These are phyloP conservation scores for Alosa alosa DNA, from an alignment of 2,113 vertebrate genomes.

Conservation along the genomic window DNA sequence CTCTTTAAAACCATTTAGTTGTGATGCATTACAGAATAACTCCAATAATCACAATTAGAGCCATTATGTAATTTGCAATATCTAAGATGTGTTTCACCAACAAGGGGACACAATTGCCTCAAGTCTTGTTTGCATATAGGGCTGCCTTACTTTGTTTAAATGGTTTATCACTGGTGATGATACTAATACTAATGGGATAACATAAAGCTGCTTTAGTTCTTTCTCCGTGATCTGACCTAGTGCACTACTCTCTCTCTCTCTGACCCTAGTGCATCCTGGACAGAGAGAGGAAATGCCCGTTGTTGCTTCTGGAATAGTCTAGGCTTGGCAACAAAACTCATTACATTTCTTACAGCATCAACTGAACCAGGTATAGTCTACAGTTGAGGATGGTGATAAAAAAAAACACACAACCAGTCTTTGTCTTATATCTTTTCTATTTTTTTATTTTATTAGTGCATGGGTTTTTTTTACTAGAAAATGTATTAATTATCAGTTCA, in stretches of 20 bases:
- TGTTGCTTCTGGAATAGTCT: background rate
- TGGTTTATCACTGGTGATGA: conserved; percentile 25
- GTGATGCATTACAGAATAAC: background rate
- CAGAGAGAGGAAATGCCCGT: background rate
- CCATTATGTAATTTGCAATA: background rate
- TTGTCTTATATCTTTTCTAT: background rate
- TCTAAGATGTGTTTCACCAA: background rate
- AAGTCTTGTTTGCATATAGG: conserved; percentile 28
- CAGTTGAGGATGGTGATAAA: background rate
- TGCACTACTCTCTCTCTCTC: conserved; percentile 19
- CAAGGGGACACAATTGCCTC: background rate
- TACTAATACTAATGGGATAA: conserved; percentile 31
- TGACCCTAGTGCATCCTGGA: background rate
- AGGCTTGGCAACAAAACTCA: background rate
- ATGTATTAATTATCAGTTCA: no score
- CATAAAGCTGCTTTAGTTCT: conserved; percentile 31
- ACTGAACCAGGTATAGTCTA: background rate
- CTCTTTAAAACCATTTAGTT: background rate
- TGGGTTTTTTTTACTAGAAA: no score
- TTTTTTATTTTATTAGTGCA: background rate
- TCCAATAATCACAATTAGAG: background rate
- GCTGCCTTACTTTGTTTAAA: conserved; percentile 28
- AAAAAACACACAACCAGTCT: background rate
- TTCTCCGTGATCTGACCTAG: conserved; percentile 32
- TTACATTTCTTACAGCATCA: background rate